Evolutionary conservation across 2,888 invertebrate species (phyloP), one percentile per base, ranked within the genome.

Genomic region (Meganola albula): DNA sequence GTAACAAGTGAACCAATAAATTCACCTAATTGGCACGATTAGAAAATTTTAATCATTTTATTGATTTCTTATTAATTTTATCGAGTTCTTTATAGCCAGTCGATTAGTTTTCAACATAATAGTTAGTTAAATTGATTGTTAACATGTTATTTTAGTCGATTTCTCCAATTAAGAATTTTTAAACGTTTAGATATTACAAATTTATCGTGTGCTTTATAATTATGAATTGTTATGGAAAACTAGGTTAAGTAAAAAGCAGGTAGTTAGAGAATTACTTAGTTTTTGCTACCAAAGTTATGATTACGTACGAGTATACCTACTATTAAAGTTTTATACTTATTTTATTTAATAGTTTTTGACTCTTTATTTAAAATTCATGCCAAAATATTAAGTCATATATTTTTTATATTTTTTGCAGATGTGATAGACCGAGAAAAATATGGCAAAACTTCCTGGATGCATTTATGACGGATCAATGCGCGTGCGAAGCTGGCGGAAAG

Each of bases 11-110:
- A 69, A 69, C 71, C 76, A 67, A 80, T 83, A 82, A 83, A 82
- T 77, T 60, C 69, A 60, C 56, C 69, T 83, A 83, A 83, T 83
- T 83, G 83, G 82, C 65, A 51, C 71, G 74, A 80, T 82, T 83
- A 80, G 73, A 78, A 74, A n/a, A 58, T 73, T 73, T 74, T 75
- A 78, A 82, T 79, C 68, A 82, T 80, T 83, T 79, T 78, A 80
- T 77, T 67, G 76, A 75, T 78, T 83, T 78, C 82, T 82, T 80
- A 82, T 83, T 83, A 80, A 77, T 77, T 74, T 80, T 80, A 82
- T 80, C 76, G 80, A 56, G 59, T 64, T 64, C 69, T 77, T 80
- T 77, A 76, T 73, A 52, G 69, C 64, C 61, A 59, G 44, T 53
- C 72, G 73, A 74, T 76, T 78, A 77, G 71, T 76, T 78, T 68